phyloP scores from a whole-genome alignment of 2,113 vertebrate species.

The Scophthalmus maximus region DNA sequence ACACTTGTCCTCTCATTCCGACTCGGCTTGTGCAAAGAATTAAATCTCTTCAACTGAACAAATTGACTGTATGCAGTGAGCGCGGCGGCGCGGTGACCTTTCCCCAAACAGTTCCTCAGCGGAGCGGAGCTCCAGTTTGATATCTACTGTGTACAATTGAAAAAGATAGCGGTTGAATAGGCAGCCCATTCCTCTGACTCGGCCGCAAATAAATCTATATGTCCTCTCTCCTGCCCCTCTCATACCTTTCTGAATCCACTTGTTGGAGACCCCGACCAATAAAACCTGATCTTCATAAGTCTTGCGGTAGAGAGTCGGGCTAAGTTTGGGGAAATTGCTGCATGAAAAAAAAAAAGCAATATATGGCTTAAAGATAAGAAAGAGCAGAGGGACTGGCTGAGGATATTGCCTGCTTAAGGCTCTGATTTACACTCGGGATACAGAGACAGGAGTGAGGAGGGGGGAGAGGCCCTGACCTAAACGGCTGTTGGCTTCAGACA shows the following conservation, averaged over 20 bases:
- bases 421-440: constrained; percentile 67
- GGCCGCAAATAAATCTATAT: constrained; percentile 56
- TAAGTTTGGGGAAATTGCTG: constrained; percentile 74
- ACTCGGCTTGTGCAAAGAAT: constrained; percentile 38
- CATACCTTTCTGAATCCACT: constrained; percentile 59
- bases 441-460: constrained; percentile 17
- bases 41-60: constrained; percentile 57
- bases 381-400: constrained; percentile 45
- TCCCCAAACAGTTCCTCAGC: constrained; percentile 58
- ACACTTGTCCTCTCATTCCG: constrained; percentile 47
- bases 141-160: constrained; percentile 61
- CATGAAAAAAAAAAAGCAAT: constrained; percentile 74
- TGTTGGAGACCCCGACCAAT: constrained; percentile 63
- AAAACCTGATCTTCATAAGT: constrained; percentile 74
- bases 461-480: constrained; percentile 37
- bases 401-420: constrained; percentile 74
- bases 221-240: constrained; percentile 43
- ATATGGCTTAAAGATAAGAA: constrained; percentile 74
- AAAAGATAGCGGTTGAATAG: constrained; percentile 67
- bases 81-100: constrained; percentile 59
- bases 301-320: constrained; percentile 51
- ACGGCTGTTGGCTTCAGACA: constrained; percentile 32
- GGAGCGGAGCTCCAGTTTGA: constrained; percentile 34
- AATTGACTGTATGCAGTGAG: constrained; percentile 63
- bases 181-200: constrained; percentile 51